Evolutionary conservation across 1,140 invertebrate species (phyloP).

Genomic region (Zaprionus vittiger): DNA sequence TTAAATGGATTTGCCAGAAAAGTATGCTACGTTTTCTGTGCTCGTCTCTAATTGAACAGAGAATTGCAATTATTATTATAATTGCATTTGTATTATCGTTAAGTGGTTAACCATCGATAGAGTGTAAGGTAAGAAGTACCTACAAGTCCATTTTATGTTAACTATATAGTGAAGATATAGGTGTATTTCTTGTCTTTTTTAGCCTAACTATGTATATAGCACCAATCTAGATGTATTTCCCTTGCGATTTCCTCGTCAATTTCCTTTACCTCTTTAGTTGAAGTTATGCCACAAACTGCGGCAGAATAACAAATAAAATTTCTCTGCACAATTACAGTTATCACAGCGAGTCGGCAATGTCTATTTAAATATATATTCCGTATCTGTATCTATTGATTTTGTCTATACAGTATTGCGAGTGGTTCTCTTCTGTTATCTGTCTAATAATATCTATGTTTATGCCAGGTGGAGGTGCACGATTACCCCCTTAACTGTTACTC

Average conservation of each 20-base stretch:
- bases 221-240: too few relatives aligned
- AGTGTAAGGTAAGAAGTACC: too few relatives aligned
- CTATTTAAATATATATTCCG: constrained; percentile 13
- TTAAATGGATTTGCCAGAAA: background rate
- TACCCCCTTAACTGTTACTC: background rate
- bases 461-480: background rate
- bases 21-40: background rate
- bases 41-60: background rate
- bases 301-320: background rate
- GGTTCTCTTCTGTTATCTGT: background rate
- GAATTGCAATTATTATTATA: background rate
- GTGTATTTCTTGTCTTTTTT: too few relatives aligned
- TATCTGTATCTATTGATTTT: background rate
- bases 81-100: too few relatives aligned
- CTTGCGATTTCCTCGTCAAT: background rate
- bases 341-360: background rate
- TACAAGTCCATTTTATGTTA: too few relatives aligned
- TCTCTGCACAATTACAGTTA: constrained; percentile 14
- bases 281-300: background rate
- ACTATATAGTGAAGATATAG: too few relatives aligned
- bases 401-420: constrained; percentile 7
- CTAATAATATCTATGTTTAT: constrained; percentile 15
- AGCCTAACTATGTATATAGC: too few relatives aligned
- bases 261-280: background rate
- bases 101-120: too few relatives aligned